Evolutionary conservation across 2,888 invertebrate genomes (phyloP), one percentile per base, ranked within the genome.

Genomic region (Caenorhabditis panamensis): DNA sequence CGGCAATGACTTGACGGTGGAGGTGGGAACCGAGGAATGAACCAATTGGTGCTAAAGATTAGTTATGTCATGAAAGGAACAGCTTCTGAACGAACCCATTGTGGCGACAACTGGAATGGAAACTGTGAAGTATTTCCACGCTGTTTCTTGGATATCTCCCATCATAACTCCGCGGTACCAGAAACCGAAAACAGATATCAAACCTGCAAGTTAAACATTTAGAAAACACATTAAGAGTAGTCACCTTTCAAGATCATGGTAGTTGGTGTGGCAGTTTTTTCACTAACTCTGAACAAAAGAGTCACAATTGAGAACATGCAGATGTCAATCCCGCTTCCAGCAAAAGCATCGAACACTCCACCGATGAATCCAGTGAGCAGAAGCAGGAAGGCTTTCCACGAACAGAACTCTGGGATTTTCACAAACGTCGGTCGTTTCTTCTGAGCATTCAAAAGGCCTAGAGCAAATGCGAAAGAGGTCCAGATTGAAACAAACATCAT

Each of bases 401-500:
- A 75, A 36, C 76, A 80, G 72, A 89, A 87, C n/a, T 85, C 80
- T 20, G 86, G 88, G 47, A 89, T 89, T 44, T 82, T 77, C 26
- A 80, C 84, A 77, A 82, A 85, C 20, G 87, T 86, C 1, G 81
- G 75, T 9, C 90, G 82, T 59, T 91, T 81, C 79, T 82, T 86
- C 49, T 88, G 85, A 2, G 86, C 73, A 79, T 91, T 91, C 20
- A 91, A 83, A 20, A 91, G 82, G 68, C 88, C 89, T 56, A 91
- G 82, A 13, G 91, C 89, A 49, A 90, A 85, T 6, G 91, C 90
- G 77, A 91, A 91, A 2, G 91, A 85, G 26, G 88, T 87, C 91
- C 91, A 91, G 53, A 91, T 87, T 5, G 90, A 88, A 28, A 91
- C 91, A 80, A 91, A 91, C 22, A 88, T 78, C 90, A 91, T 91